These are phyloP conservation scores for Sclerodermus sp. DNA, from an alignment of 2,888 invertebrate genomes.

Conservation along the genomic window DNA sequence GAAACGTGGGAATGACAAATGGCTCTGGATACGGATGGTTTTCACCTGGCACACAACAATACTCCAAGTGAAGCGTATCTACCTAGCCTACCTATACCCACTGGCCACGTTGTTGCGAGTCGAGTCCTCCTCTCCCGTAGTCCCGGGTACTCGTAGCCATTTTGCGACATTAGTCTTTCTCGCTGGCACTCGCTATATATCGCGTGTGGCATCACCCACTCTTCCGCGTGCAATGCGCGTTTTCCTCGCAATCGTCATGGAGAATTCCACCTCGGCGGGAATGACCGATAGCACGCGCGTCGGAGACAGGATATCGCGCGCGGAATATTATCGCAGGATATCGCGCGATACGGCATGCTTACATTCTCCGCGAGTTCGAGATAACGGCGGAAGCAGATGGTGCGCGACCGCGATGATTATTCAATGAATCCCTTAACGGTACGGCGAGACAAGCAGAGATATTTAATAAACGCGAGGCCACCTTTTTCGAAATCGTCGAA, in stretches of 20 bases:
- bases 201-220: constrained; percentile 11
- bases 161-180: constrained; percentile 8
- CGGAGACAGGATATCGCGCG: constrained; percentile 12
- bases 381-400: background rate
- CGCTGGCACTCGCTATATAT: constrained; percentile 8
- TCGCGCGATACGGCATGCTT: background rate
- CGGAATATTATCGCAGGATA: constrained; percentile 10
- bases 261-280: background rate
- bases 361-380: constrained; percentile 3
- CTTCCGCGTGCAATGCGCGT: constrained; percentile 16
- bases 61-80: too few relatives aligned
- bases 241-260: too few relatives aligned
- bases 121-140: too few relatives aligned
- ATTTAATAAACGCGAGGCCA: too few relatives aligned
- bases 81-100: too few relatives aligned
- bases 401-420: background rate
- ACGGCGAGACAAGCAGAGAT: too few relatives aligned
- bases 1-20: too few relatives aligned
- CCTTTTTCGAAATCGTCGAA: too few relatives aligned
- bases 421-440: background rate
- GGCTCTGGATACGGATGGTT: too few relatives aligned
- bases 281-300: background rate
- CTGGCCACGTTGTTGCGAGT: too few relatives aligned
- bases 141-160: too few relatives aligned
- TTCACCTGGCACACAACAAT: too few relatives aligned